Evolutionary conservation across 2,797 vertebrate species (phyloP).

Genomic region (Pteronotus mesoamericanus): DNA sequence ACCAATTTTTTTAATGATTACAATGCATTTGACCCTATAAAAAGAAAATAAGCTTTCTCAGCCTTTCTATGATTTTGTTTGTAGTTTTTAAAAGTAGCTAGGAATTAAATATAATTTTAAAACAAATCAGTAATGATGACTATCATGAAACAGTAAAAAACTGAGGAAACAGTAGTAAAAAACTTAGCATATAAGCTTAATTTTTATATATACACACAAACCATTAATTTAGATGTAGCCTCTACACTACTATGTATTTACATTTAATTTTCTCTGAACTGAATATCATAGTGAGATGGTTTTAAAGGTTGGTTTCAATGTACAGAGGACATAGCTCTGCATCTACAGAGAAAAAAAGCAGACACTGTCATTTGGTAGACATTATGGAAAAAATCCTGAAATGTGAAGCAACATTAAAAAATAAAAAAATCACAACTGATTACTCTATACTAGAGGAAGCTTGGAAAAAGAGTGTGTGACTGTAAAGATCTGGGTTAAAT

Average conservation of each 20-base stretch:
- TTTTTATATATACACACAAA: background rate
- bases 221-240: background rate
- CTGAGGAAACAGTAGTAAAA: background rate
- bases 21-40: conserved; percentile 50
- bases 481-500: background rate
- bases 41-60: conserved; percentile 55
- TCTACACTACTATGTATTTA: background rate
- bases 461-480: background rate
- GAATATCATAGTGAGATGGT: background rate
- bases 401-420: background rate
- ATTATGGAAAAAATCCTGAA: background rate
- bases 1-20: conserved; percentile 62
- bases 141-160: conserved; percentile 28
- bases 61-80: conserved; percentile 25
- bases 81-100: conserved; percentile 39
- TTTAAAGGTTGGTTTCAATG: background rate
- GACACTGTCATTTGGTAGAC: background rate
- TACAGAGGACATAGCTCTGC: background rate
- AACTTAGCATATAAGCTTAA: background rate
- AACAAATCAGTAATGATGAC: conserved; percentile 25
- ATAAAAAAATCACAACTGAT: background rate
- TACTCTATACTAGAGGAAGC: background rate
- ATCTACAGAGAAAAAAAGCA: background rate
- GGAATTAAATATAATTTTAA: conserved; percentile 46
- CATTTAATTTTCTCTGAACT: background rate